Conservation (phyloP, 2,113 vertebrate species). For the Merops nubicus region DNA sequence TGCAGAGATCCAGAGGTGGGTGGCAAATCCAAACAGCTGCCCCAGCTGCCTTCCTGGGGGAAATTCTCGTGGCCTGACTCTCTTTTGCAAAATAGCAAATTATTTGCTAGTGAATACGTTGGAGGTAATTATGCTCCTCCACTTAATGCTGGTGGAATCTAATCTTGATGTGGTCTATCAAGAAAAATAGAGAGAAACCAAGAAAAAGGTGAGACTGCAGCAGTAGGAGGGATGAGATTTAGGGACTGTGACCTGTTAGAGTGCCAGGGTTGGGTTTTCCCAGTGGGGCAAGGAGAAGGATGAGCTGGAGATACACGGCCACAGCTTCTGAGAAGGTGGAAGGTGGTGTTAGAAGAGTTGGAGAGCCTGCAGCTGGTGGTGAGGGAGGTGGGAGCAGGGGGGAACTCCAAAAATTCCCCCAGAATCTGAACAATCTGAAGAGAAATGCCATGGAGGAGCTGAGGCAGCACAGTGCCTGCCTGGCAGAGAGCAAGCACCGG, state of each 20-base stretch:
- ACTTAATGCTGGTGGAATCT: neutral
- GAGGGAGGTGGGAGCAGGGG: neutral
- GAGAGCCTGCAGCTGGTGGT: neutral
- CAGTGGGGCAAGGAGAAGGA: neutral
- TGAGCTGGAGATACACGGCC: neutral
- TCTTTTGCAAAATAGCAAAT: neutral
- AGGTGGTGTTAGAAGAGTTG: neutral
- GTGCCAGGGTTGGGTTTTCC: neutral
- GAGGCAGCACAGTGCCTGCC: neutral
- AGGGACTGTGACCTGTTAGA: neutral
- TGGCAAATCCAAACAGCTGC: neutral
- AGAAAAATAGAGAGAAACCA: neutral
- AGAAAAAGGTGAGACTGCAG: neutral
- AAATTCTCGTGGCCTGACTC: neutral
- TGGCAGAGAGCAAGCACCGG: conserved; percentile 15
- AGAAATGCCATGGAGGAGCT: conserved; percentile 43
- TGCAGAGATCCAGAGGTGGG: neutral
- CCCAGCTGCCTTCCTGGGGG: neutral
- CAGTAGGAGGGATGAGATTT: neutral
- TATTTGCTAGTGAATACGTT: neutral
- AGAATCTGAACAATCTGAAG: conserved; percentile 54
- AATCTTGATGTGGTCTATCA: neutral
- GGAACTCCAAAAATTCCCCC: neutral
- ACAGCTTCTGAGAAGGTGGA: neutral
- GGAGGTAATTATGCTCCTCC: neutral